Conservation (phyloP, 2,113 vertebrate genomes). For the Xenotilapia leptura region DNA sequence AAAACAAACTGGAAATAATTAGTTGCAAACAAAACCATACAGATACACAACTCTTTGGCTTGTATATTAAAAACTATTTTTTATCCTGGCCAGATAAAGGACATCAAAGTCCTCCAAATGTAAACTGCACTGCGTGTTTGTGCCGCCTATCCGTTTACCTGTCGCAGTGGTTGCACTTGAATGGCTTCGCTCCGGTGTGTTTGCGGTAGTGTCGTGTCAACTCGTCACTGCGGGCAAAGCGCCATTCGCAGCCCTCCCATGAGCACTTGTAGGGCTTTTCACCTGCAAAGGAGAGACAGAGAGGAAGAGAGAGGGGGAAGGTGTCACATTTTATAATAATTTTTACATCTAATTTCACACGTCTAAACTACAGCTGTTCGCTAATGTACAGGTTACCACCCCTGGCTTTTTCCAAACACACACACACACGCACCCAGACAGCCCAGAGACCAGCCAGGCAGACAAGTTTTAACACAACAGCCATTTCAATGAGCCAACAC, state of each 20-base stretch:
- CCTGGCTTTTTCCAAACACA: not conserved
- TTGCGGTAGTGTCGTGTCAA: constrained; percentile 95
- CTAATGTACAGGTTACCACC: constrained; percentile 33
- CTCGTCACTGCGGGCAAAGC: constrained; percentile 92
- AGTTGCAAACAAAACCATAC: not conserved
- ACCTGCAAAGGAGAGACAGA: constrained; percentile 23
- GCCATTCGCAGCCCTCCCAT: constrained; percentile 94
- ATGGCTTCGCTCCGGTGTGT: constrained; percentile 95
- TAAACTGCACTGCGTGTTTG: not conserved
- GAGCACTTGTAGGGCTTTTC: constrained; percentile 95
- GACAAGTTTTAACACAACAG: constrained; percentile 43
- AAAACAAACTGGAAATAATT: not conserved
- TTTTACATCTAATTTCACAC: constrained; percentile 41
- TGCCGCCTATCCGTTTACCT: constrained; percentile 66
- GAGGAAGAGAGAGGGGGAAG: not conserved
- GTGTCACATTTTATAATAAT: constrained; percentile 35
- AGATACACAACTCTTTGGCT: not conserved
- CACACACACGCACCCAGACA: not conserved
- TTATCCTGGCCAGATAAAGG: not conserved
- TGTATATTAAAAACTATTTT: not conserved
- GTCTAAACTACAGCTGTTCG: constrained; percentile 44
- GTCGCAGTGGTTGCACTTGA: constrained; percentile 98
- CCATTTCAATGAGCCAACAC: constrained; percentile 59
- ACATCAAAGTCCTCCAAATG: not conserved
- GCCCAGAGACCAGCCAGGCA: not conserved